Conservation (phyloP, 2,888 invertebrate species). For the Caenorhabditis panamensis region DNA sequence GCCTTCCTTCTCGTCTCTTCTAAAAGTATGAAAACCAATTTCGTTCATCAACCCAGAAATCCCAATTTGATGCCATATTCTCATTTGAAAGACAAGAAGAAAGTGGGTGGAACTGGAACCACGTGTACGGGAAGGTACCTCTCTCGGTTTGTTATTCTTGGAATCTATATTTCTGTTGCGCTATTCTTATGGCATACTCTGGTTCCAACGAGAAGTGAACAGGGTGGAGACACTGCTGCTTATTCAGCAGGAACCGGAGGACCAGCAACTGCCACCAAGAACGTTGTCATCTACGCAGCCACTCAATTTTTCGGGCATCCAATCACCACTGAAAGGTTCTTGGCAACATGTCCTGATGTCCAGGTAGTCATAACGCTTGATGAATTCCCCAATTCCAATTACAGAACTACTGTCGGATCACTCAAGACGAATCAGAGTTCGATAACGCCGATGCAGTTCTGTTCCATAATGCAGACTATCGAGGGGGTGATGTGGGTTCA, state of each 20-base stretch:
- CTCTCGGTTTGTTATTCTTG: constrained; percentile 30
- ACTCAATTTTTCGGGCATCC: constrained; percentile 68
- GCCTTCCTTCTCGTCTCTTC: not conserved
- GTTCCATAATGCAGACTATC: constrained; percentile 70
- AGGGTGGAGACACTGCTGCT: constrained; percentile 9
- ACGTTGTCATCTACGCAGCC: constrained; percentile 67
- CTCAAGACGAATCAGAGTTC: constrained; percentile 46
- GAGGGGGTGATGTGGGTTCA: constrained; percentile 4
- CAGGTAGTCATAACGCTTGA: constrained; percentile 56
- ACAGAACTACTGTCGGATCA: constrained; percentile 62
- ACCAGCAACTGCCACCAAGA: constrained; percentile 1
- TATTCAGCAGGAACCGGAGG: not conserved
- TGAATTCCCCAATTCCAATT: not conserved
- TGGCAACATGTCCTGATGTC: constrained; percentile 60
- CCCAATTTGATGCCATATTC: constrained; percentile 1
- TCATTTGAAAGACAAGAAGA: not conserved
- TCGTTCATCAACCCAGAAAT: not conserved
- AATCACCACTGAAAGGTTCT: constrained; percentile 64
- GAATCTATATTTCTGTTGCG: constrained; percentile 14
- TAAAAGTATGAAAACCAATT: not conserved
- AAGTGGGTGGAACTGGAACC: not conserved
- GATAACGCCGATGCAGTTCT: constrained; percentile 64
- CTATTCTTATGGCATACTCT: constrained; percentile 35
- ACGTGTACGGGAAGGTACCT: constrained; percentile 33
- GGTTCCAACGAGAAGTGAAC: constrained; percentile 8